Evolutionary conservation across 2,113 vertebrate species (phyloP).

Genomic region (Psettodes erumei): DNA sequence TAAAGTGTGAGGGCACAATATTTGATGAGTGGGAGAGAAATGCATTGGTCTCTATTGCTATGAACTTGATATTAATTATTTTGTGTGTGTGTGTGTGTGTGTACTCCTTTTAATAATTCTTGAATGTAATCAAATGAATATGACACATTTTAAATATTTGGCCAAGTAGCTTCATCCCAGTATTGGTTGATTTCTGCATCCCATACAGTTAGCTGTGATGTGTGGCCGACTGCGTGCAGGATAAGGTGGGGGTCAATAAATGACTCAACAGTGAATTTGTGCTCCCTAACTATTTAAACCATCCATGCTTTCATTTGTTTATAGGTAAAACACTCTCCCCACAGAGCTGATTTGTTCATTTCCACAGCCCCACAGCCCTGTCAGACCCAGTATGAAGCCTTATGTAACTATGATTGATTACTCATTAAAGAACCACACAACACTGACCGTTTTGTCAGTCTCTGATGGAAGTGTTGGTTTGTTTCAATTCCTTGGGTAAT

Average conservation of each 20-base stretch:
- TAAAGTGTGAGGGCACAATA: neutral
- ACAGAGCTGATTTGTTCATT: slow-evolving; percentile 18
- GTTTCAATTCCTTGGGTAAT: slow-evolving; percentile 18
- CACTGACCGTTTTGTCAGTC: slow-evolving; percentile 44
- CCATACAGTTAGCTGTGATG: neutral
- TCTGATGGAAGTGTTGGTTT: slow-evolving; percentile 20
- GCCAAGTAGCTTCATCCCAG: neutral
- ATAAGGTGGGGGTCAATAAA: neutral
- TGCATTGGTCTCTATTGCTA: neutral
- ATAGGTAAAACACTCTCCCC: slow-evolving; percentile 2
- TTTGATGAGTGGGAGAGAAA: neutral
- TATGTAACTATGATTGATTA: slow-evolving; percentile 69
- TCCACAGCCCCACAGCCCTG: slow-evolving; percentile 10
- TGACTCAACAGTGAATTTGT: neutral
- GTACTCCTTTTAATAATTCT: no score
- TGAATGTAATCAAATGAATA: neutral
- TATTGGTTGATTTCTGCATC: neutral
- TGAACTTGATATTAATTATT: no score
- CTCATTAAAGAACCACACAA: slow-evolving; percentile 54
- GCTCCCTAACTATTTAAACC: neutral
- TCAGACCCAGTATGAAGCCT: slow-evolving; percentile 34
- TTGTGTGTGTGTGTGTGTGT: no score
- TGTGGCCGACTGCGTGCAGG: slow-evolving; percentile 1
- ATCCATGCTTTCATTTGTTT: neutral
- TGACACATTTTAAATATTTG: neutral